Percentiles rank a stretch among this genome's conserved stretches.
Conservation (phyloP, 2,113 vertebrate genomes). For the Scophthalmus maximus region DNA sequence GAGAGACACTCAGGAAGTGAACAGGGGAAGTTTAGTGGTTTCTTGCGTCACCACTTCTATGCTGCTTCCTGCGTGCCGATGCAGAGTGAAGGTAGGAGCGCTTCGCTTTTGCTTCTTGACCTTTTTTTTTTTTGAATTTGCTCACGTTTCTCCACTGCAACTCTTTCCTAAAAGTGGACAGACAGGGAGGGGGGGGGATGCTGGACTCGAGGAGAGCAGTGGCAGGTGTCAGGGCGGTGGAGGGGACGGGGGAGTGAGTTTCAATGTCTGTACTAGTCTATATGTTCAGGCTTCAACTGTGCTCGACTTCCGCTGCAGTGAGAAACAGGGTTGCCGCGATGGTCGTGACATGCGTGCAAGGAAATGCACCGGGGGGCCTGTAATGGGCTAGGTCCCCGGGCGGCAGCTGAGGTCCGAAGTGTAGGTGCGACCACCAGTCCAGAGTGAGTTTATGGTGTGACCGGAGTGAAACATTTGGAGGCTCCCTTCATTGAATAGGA, state of each 20-base stretch:
- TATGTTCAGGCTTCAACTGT: conserved; percentile 33
- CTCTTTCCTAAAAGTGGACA: not conserved
- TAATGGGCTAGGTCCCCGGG: not conserved
- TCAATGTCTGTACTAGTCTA: conserved; percentile 33
- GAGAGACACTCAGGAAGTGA: conserved; percentile 84
- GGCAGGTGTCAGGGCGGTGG: conserved; percentile 56
- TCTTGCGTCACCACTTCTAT: conserved; percentile 83
- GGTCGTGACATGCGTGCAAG: conserved; percentile 48
- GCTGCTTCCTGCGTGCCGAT: conserved; percentile 75
- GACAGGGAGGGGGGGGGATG: not conserved
- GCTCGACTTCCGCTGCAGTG: conserved; percentile 71
- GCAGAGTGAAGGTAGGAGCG: conserved; percentile 80
- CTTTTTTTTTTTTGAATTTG: conserved; percentile 35
- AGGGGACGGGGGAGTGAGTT: conserved; percentile 31
- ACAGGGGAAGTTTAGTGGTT: conserved; percentile 86
- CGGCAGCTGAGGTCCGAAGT: not conserved
- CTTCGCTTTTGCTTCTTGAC: conserved; percentile 28
- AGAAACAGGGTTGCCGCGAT: conserved; percentile 36
- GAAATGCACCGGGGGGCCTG: not conserved
- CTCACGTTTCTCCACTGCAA: conserved; percentile 7
- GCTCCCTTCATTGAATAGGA: conserved; percentile 44
- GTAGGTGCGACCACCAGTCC: not conserved
- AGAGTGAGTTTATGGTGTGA: conserved; percentile 9
- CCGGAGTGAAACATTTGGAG: conserved; percentile 15
- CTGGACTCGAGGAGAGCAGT: not conserved